These are phyloP conservation scores for Girardia tigrina DNA, from an alignment of 2,888 invertebrate genomes.

Conservation along the genomic window DNA sequence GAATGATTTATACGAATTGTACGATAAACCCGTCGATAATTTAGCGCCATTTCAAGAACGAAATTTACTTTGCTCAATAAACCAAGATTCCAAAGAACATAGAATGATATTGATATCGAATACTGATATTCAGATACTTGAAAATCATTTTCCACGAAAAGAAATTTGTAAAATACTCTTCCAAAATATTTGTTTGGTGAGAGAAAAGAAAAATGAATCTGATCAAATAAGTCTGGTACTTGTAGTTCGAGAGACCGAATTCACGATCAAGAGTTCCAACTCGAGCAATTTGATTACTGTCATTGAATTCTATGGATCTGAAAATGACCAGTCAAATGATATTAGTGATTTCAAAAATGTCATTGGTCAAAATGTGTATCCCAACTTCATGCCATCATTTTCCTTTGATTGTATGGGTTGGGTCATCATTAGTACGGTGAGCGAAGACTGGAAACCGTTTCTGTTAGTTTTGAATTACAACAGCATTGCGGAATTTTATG, in stretches of 20 bases:
- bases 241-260: background rate
- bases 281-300: background rate
- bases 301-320: background rate
- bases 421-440: background rate
- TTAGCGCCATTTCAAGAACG: background rate
- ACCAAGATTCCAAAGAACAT: background rate
- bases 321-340: background rate
- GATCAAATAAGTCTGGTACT: background rate
- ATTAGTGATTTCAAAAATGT: background rate
- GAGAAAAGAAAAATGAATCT: background rate
- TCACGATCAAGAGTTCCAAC: background rate
- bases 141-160: background rate
- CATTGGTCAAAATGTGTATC: background rate
- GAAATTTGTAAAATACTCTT: background rate
- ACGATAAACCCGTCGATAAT: background rate
- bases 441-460: background rate
- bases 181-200: background rate
- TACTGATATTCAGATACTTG: background rate
- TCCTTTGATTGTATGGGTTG: background rate
- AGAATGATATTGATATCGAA: background rate
- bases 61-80: background rate
- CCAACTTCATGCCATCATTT: background rate
- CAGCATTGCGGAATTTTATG: background rate
- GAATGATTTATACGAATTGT: background rate
- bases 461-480: background rate